Conservation (phyloP, 2,888 invertebrate genomes). For the Oscheius sp. region DNA sequence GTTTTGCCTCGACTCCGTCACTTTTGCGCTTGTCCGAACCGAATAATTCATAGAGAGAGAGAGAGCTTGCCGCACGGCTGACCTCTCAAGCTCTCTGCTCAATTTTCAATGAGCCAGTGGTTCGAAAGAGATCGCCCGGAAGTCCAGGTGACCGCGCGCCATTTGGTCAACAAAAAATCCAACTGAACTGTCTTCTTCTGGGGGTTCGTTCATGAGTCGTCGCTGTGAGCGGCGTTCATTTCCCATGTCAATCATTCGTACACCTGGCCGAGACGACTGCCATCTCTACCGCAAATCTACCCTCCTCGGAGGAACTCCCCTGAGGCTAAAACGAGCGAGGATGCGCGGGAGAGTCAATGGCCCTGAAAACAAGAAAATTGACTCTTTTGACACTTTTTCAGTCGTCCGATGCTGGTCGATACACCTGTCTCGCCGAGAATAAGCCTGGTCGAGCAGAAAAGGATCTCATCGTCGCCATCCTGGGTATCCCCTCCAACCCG, state of each 20-base stretch:
- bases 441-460: slow-evolving; percentile 74
- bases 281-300: slow-evolving; percentile 11
- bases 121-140: slow-evolving; percentile 7
- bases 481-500: slow-evolving; percentile 72
- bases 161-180: not conserved
- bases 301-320: not conserved
- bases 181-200: too few relatives aligned
- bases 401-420: slow-evolving; percentile 75
- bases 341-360: not conserved
- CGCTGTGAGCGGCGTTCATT: not conserved
- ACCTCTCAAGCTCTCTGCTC: slow-evolving; percentile 1
- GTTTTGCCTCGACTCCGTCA: not conserved
- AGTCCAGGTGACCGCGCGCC: not conserved
- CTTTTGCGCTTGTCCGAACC: slow-evolving; percentile 2
- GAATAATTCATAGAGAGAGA: slow-evolving; percentile 17
- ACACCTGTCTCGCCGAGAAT: slow-evolving; percentile 76
- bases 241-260: slow-evolving; percentile 19
- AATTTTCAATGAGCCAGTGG: slow-evolving; percentile 13
- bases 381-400: slow-evolving; percentile 21
- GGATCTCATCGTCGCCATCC: slow-evolving; percentile 75
- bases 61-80: slow-evolving; percentile 18
- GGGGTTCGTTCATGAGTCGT: too few relatives aligned
- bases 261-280: slow-evolving; percentile 15
- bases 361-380: not conserved
- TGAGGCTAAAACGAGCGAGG: too few relatives aligned